These are phyloP conservation scores for Candidula unifasciata DNA, from an alignment of 2,888 invertebrate species.

Conservation along the genomic window DNA sequence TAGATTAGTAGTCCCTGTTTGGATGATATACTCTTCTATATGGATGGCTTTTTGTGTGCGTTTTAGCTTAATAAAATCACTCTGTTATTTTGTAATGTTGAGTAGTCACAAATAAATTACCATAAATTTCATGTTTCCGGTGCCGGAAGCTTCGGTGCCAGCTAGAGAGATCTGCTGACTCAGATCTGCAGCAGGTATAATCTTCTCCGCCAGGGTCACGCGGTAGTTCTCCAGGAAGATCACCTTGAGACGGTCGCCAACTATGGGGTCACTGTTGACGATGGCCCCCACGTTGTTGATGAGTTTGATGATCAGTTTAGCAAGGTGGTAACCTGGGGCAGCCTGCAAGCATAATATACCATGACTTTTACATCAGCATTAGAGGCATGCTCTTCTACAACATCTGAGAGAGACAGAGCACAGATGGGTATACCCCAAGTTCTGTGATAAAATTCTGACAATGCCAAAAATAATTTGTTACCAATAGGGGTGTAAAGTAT, in stretches of 20 bases:
- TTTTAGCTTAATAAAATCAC: no score
- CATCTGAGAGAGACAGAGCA: no score
- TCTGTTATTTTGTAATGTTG: no score
- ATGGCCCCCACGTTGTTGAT: slow-evolving; percentile 95
- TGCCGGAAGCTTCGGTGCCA: slow-evolving; percentile 99
- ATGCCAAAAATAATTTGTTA: no score
- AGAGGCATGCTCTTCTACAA: no score
- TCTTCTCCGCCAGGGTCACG: slow-evolving; percentile 97
- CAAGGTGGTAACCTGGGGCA: slow-evolving; percentile 98
- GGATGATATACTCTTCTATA: no score
- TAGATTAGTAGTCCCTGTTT: no score
- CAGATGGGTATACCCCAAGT: no score
- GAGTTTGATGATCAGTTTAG: slow-evolving; percentile 98
- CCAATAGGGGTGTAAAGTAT: no score
- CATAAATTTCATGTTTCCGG: slow-evolving; percentile 99
- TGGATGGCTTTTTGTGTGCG: no score
- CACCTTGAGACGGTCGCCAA: slow-evolving; percentile 95
- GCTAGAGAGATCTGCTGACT: slow-evolving; percentile 99
- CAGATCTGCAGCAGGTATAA: slow-evolving; percentile 98
- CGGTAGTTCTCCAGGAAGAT: slow-evolving; percentile 98
- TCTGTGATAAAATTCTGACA: no score
- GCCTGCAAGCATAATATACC: slow-evolving; percentile 80
- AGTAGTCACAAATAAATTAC: no score
- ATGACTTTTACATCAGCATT: not conserved
- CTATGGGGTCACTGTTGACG: slow-evolving; percentile 97